Conservation (phyloP, 1,140 invertebrate species). For the Asobara japonica region DNA sequence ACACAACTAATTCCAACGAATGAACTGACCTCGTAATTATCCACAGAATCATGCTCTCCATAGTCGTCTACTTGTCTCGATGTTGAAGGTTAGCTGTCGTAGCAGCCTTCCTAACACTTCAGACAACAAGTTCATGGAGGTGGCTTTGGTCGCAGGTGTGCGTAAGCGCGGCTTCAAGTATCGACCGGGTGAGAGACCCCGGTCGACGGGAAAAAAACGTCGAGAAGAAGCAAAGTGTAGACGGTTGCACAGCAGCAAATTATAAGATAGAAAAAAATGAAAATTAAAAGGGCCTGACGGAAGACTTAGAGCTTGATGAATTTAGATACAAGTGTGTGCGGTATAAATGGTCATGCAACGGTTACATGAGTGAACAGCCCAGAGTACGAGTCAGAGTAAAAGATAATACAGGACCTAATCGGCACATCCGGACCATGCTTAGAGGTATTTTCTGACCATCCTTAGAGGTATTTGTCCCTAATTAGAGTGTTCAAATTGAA, state of each 20-base stretch:
- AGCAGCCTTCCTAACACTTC: constrained; percentile 10
- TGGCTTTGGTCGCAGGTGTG: constrained; percentile 27
- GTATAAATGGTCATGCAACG: too few species aligned
- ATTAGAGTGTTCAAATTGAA: too few species aligned
- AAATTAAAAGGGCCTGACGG: too few species aligned
- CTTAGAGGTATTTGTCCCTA: too few species aligned
- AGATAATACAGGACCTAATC: too few species aligned
- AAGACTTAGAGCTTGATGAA: too few species aligned
- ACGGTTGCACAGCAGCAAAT: neutral
- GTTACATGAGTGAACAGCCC: too few species aligned
- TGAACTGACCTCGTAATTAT: neutral
- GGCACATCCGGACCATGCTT: too few species aligned
- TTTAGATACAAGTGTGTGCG: too few species aligned
- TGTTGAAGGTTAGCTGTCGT: neutral
- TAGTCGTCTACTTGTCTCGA: neutral
- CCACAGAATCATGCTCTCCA: neutral
- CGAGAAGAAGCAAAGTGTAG: neutral
- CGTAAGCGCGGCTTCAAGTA: constrained; percentile 24
- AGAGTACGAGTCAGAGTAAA: too few species aligned
- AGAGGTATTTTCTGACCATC: too few species aligned
- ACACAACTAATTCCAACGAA: neutral
- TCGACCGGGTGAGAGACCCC: constrained; percentile 17
- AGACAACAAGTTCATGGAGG: constrained; percentile 10
- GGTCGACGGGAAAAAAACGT: neutral
- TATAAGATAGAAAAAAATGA: neutral